Conservation (phyloP, 2,797 vertebrate species). For the Chaetophractus vellerosus region DNA sequence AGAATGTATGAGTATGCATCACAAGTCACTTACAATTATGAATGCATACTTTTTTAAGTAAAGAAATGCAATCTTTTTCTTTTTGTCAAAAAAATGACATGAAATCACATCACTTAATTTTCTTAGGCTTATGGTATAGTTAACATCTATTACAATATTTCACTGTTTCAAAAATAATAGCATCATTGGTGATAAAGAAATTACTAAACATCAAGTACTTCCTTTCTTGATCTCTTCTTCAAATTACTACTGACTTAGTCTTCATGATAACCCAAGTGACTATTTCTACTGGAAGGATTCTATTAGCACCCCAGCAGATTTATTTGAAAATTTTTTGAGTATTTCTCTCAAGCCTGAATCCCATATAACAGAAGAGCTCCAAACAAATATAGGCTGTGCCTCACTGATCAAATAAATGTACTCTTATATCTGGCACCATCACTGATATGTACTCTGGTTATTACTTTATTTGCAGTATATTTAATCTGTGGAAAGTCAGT, state of each 20-base stretch:
- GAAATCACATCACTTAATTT: neutral
- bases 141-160: neutral
- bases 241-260: neutral
- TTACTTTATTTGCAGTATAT: constrained; percentile 48
- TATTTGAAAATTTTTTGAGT: neutral
- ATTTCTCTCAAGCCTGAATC: neutral
- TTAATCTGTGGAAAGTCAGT: constrained; percentile 53
- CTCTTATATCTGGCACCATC: neutral
- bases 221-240: neutral
- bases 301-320: neutral
- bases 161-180: neutral
- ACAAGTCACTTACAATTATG: constrained; percentile 71
- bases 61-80: constrained; percentile 68
- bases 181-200: neutral
- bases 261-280: neutral
- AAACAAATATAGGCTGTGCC: neutral
- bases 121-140: neutral
- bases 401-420: neutral
- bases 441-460: neutral
- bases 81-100: neutral
- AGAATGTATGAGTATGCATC: constrained; percentile 69
- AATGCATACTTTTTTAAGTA: constrained; percentile 66
- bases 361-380: neutral
- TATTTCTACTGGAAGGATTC: neutral
- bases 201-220: neutral